Percentiles rank a stretch among this genome's conserved stretches.
phyloP scores from a whole-genome alignment of 2,113 vertebrate species.

The Python bivittatus region DNA sequence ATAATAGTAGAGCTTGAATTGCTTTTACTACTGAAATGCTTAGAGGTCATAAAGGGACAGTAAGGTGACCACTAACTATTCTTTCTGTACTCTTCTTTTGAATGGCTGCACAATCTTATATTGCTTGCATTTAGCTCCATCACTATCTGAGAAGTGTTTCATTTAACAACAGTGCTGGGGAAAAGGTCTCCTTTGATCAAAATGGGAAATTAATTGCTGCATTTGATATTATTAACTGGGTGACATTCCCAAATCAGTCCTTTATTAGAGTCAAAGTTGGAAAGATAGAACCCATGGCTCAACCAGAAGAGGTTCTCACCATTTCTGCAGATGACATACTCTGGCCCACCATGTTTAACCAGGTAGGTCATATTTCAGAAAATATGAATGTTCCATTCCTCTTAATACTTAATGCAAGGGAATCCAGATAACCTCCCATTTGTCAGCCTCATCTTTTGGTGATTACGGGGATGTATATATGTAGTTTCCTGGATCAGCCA shows the following conservation, averaged over 20 bases:
- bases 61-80: neutral
- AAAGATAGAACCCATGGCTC: neutral
- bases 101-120: neutral
- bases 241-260: slow-evolving; percentile 1
- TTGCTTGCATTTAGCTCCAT: neutral
- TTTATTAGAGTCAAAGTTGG: neutral
- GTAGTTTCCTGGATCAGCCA: neutral
- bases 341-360: neutral
- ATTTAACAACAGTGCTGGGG: slow-evolving; percentile 1
- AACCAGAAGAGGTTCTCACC: neutral
- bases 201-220: neutral
- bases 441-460: neutral
- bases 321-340: neutral
- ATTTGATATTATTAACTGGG: neutral
- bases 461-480: neutral
- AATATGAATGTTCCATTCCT: neutral
- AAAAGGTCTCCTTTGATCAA: neutral
- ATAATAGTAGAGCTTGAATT: neutral
- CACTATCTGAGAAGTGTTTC: neutral
- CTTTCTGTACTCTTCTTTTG: neutral
- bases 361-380: neutral
- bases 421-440: neutral
- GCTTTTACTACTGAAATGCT: neutral
- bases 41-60: neutral
- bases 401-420: neutral